Base-by-base conservation (phyloP, 1,140 invertebrate species). In the Pseudoatta argentina region DNA sequence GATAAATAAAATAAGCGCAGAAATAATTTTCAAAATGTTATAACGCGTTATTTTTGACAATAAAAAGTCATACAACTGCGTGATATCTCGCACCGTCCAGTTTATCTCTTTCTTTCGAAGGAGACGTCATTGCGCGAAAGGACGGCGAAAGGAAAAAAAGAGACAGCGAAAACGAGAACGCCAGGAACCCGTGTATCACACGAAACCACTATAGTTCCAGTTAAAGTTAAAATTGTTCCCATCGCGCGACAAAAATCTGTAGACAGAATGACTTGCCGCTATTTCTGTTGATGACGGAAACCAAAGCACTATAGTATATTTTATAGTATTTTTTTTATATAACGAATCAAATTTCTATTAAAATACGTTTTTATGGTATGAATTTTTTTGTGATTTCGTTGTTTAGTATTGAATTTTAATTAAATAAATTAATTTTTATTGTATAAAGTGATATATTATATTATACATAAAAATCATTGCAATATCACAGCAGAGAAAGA, bases 31-130 rank as follows among this genome's bases (percentile, higher is more conserved):
- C 21, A 4, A 53, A 78, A 27, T 57, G n/a, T 51, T 71, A 48
- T 16, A 30, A 51, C 57, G n/a, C 73, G 44, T 83, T 72, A 51
- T 63, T 34, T 82, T 72, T 71, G 69, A 63, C 64, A 87, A 27
- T n/a, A 87, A 83, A 88, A 87, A 87, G 55, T 88, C 75, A 24
- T 21, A 63, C 44, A 53, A 66, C 63, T 61, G 39, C 18, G 34
- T 44, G 76, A 87, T 87, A 87, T 88, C 85, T 82, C 34, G 51
- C 59, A 63, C 34, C 44, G 53, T 24, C 51, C 14, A 75, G 53
- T 64, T 86, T 59, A 86, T 88, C 69, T 24, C 48, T 24, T 34
- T 27, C 21, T 71, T 55, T 53, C 14, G 14, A 14, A n/a, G 12
- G 39, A 39, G 61, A 79, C 53, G 59, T 72, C 67, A 24, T 72